phyloP scores from a whole-genome alignment of 2,888 invertebrate species.

The Scaptomyza flava region DNA sequence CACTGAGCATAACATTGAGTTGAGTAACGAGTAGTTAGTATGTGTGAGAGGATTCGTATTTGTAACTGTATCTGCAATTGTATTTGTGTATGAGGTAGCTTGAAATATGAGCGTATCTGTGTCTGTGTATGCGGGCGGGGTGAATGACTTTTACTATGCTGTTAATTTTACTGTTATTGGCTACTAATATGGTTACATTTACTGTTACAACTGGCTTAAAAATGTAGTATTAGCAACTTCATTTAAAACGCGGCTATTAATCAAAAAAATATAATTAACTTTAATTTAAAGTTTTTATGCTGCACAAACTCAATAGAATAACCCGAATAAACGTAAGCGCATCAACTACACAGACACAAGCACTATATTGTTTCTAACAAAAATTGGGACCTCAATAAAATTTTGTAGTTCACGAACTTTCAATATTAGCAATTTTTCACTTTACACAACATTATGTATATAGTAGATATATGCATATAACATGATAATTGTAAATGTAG shows the following conservation, averaged over 20 bases:
- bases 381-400: slow-evolving; percentile 43
- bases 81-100: slow-evolving; percentile 42
- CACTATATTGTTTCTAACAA: slow-evolving; percentile 61
- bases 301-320: slow-evolving; percentile 31
- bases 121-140: slow-evolving; percentile 41
- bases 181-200: slow-evolving; percentile 25
- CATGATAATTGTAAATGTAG: slow-evolving; percentile 56
- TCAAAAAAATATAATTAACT: slow-evolving; percentile 34
- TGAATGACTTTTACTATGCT: slow-evolving; percentile 56
- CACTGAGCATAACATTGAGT: slow-evolving; percentile 67
- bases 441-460: slow-evolving; percentile 69
- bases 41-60: slow-evolving; percentile 51
- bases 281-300: slow-evolving; percentile 33
- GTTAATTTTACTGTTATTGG: slow-evolving; percentile 32
- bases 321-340: slow-evolving; percentile 53
- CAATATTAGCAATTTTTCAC: slow-evolving; percentile 39
- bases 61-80: slow-evolving; percentile 45
- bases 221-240: slow-evolving; percentile 14
- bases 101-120: slow-evolving; percentile 58
- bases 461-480: slow-evolving; percentile 67
- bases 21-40: slow-evolving; percentile 47
- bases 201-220: slow-evolving; percentile 17
- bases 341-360: slow-evolving; percentile 78
- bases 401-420: slow-evolving; percentile 16
- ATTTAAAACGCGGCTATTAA: not conserved